Conservation (phyloP, 2,113 vertebrate species). For the Micronisus gabar region DNA sequence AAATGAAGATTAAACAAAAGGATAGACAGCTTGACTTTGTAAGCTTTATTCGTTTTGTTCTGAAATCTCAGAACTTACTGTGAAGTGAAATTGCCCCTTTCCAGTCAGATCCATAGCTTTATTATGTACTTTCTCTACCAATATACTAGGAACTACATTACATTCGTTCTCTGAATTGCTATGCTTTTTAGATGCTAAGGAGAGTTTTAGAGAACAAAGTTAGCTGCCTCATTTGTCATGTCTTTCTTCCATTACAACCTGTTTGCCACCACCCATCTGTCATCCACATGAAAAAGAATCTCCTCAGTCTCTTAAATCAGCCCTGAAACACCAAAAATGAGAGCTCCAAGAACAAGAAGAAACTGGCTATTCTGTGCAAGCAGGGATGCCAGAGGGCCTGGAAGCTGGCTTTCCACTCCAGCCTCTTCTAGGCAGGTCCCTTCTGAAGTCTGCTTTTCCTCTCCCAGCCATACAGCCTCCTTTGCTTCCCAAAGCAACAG, state of each 20-base stretch:
- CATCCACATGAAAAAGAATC: conserved; percentile 7
- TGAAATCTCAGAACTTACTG: not conserved
- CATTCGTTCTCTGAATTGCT: not conserved
- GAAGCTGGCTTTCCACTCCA: not conserved
- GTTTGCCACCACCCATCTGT: conserved; percentile 26
- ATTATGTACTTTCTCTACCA: not conserved
- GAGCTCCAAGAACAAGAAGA: not conserved
- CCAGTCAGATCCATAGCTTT: not conserved
- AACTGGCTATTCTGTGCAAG: not conserved
- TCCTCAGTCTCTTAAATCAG: not conserved
- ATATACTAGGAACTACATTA: not conserved
- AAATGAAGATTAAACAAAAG: not conserved
- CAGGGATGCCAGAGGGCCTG: not conserved
- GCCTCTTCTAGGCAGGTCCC: not conserved
- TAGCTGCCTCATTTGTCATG: conserved; percentile 40
- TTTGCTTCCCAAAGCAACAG: not conserved
- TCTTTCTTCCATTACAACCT: conserved; percentile 13
- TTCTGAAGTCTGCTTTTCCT: not conserved
- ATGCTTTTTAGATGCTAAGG: not conserved
- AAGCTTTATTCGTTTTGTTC: not conserved
- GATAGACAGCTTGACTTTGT: not conserved
- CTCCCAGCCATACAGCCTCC: not conserved
- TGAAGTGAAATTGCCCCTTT: not conserved
- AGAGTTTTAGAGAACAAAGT: not conserved
- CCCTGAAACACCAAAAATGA: not conserved